A percentile compares a stretch with the other conserved stretches of the same genome.
These are phyloP conservation scores for Alces alces DNA, from an alignment of 2,113 vertebrate species.

Conservation along the genomic window DNA sequence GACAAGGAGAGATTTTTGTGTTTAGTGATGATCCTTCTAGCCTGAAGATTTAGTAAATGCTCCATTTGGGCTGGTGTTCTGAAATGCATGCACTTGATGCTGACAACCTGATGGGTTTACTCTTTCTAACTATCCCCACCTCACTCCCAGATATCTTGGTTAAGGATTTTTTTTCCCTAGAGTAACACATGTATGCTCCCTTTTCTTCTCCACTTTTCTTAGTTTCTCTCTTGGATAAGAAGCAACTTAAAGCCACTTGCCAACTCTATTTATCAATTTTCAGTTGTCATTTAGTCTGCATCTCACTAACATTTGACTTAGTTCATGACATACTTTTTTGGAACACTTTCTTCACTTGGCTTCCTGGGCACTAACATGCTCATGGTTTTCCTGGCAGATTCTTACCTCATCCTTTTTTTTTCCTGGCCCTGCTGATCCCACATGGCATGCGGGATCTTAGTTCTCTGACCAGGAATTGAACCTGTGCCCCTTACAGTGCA, in stretches of 20 bases:
- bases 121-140: neutral
- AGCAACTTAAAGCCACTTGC: constrained; percentile 13
- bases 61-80: neutral
- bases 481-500: neutral
- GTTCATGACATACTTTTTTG: neutral
- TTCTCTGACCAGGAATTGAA: neutral
- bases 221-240: neutral
- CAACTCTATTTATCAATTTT: neutral
- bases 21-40: constrained; percentile 1
- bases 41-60: neutral
- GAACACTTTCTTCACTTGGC: neutral
- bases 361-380: neutral
- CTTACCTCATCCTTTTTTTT: neutral
- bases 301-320: neutral
- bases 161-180: neutral
- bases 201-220: neutral
- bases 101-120: neutral
- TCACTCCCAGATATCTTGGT: neutral
- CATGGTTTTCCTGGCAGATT: neutral
- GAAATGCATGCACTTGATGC: neutral
- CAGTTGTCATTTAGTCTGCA: neutral
- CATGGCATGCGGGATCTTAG: neutral
- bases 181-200: neutral
- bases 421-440: neutral
- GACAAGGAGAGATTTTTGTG: neutral